phyloP scores from a whole-genome alignment of 2,113 vertebrate genomes.

The Gobius niger region DNA sequence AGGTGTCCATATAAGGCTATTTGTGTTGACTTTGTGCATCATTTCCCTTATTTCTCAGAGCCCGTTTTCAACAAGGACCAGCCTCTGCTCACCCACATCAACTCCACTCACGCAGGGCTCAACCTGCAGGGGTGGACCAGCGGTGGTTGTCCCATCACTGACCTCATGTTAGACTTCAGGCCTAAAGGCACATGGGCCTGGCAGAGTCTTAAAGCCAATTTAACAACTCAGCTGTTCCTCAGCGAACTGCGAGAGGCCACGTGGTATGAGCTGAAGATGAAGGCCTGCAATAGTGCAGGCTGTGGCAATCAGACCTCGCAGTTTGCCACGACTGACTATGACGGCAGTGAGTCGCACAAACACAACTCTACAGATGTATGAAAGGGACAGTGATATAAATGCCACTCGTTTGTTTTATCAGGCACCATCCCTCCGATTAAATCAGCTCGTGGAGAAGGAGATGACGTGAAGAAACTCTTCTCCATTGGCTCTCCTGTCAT shows the following conservation, averaged over 20 bases:
- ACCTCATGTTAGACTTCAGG: constrained; percentile 90
- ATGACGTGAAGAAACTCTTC: constrained; percentile 95
- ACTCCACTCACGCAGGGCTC: constrained; percentile 92
- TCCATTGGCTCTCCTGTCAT: constrained; percentile 95
- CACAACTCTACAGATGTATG: too few species aligned
- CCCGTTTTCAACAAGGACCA: constrained; percentile 98
- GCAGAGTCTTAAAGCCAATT: constrained; percentile 92
- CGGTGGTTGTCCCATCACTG: constrained; percentile 93
- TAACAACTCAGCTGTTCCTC: constrained; percentile 89
- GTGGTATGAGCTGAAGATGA: constrained; percentile 98
- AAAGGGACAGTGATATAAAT: background rate
- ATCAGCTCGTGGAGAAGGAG: constrained; percentile 91
- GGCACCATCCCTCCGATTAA: constrained; percentile 98
- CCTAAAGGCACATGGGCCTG: constrained; percentile 96
- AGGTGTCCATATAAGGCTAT: too few species aligned
- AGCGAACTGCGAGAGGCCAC: constrained; percentile 94
- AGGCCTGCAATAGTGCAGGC: constrained; percentile 95
- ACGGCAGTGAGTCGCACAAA: constrained; percentile 86
- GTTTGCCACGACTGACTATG: constrained; percentile 96
- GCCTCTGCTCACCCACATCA: constrained; percentile 97
- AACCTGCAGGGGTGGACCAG: constrained; percentile 98
- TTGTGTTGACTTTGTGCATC: background rate
- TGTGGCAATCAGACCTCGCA: constrained; percentile 93
- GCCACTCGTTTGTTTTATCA: constrained; percentile 29
- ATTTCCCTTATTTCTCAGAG: constrained; percentile 70